Percentiles rank a stretch among this genome's conserved stretches.
phyloP scores from a whole-genome alignment of 1,140 invertebrate species.

The Leguminivora glycinivorella region DNA sequence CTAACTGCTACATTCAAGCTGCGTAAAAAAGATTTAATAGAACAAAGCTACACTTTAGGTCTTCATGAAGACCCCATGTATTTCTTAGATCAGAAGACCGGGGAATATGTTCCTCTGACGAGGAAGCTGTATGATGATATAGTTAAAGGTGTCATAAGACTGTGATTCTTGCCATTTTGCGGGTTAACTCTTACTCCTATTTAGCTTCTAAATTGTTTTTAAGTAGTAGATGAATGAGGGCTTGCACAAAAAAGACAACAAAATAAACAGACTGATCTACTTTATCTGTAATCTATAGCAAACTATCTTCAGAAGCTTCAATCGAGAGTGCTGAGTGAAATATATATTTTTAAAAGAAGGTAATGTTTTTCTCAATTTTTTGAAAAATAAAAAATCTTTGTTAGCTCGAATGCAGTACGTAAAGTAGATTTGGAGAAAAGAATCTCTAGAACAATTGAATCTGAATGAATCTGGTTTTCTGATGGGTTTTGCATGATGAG shows the following conservation, averaged over 20 bases:
- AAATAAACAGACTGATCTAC: too few relatives aligned
- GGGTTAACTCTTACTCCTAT: constrained; percentile 31
- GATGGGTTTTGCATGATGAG: too few relatives aligned
- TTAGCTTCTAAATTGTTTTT: neutral
- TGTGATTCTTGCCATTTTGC: constrained; percentile 43
- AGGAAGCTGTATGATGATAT: constrained; percentile 84
- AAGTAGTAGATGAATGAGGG: neutral
- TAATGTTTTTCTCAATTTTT: too few relatives aligned
- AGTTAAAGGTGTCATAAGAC: constrained; percentile 68
- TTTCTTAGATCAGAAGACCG: constrained; percentile 83
- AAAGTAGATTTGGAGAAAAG: too few relatives aligned
- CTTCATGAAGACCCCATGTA: constrained; percentile 86
- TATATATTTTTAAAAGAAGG: too few relatives aligned
- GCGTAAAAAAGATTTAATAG: constrained; percentile 90
- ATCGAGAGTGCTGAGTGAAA: too few relatives aligned
- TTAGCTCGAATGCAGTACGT: too few relatives aligned
- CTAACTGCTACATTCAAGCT: constrained; percentile 96
- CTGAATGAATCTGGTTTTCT: too few relatives aligned
- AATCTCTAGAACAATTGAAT: too few relatives aligned
- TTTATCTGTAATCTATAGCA: too few relatives aligned
- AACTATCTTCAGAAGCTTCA: too few relatives aligned
- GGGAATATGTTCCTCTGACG: constrained; percentile 83
- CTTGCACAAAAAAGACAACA: neutral
- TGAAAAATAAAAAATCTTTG: too few relatives aligned
- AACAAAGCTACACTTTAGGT: constrained; percentile 86